Percentiles rank a stretch among this genome's conserved stretches.
Evolutionary conservation across 2,797 vertebrate species (phyloP).

Genomic region (Rhadinocentrus ornatus): DNA sequence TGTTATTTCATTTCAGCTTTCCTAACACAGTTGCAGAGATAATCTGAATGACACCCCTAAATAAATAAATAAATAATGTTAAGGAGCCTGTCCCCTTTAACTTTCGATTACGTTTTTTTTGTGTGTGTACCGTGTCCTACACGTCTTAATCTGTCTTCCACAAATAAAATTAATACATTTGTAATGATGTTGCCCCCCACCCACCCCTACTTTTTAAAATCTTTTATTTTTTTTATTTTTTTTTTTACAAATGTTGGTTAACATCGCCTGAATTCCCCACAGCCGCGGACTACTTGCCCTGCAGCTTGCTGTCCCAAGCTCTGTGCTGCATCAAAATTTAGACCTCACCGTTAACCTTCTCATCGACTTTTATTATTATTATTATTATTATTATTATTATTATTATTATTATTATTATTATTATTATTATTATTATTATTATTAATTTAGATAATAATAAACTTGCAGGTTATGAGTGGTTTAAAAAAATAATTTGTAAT

Average conservation of each 20-base stretch:
- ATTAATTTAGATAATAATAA: conserved; percentile 45
- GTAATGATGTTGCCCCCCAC: conserved; percentile 3
- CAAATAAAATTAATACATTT: conserved; percentile 12
- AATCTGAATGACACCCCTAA: not conserved
- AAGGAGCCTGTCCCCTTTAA: not conserved
- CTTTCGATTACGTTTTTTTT: not conserved
- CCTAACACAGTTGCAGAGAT: not conserved
- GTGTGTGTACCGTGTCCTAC: not conserved
- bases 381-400: conserved; percentile 44
- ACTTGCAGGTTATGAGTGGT: not conserved
- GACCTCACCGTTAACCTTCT: conserved; percentile 51
- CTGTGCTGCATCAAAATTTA: conserved; percentile 52
- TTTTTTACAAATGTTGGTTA: conserved; percentile 6
- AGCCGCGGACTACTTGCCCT: conserved; percentile 45
- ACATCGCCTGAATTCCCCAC: not conserved
- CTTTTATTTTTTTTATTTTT: too few species aligned
- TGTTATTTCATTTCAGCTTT: not conserved
- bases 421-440: conserved; percentile 7
- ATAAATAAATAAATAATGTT: not conserved
- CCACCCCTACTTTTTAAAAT: too few species aligned
- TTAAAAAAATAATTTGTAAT: not conserved
- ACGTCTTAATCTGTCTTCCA: not conserved
- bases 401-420: too few species aligned
- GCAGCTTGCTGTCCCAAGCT: conserved; percentile 21
- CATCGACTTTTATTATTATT: conserved; percentile 27